A percentile compares a stretch with the other conserved stretches of the same genome.
phyloP scores from a whole-genome alignment of 2,797 vertebrate species.

The Poliocrania exsul region DNA sequence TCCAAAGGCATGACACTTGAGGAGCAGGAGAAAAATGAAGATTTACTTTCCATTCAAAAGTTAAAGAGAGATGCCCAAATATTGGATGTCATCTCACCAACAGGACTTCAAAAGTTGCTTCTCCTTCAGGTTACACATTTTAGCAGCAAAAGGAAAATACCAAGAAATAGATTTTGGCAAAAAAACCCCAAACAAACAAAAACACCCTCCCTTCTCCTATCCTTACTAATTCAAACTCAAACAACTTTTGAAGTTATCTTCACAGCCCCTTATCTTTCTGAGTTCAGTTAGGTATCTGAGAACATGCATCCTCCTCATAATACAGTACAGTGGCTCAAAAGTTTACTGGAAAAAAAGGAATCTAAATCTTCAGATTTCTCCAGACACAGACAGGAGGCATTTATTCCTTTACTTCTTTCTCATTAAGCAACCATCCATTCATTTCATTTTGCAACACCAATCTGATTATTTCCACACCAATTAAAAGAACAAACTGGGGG shows the following conservation, averaged over 20 bases:
- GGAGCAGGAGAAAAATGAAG: constrained; percentile 81
- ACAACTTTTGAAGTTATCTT: constrained; percentile 69
- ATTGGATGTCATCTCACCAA: constrained; percentile 70
- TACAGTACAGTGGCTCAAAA: constrained; percentile 75
- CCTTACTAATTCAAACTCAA: constrained; percentile 50
- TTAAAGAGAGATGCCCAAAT: constrained; percentile 65
- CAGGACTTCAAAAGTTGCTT: constrained; percentile 69
- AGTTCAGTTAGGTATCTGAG: constrained; percentile 65
- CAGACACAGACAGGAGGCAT: constrained; percentile 76
- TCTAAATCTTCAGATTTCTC: constrained; percentile 82
- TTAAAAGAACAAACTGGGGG: constrained; percentile 32
- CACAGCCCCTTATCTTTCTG: constrained; percentile 73
- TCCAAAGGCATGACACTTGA: constrained; percentile 74
- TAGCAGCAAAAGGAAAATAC: constrained; percentile 78
- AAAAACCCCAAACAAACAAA: not conserved
- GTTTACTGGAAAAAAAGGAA: constrained; percentile 71
- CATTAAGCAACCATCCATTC: constrained; percentile 76
- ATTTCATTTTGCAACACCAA: constrained; percentile 82
- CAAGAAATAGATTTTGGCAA: constrained; percentile 69
- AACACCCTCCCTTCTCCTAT: not conserved
- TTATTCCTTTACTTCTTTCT: constrained; percentile 74
- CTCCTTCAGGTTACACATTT: constrained; percentile 73
- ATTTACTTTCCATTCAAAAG: constrained; percentile 79
- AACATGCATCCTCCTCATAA: constrained; percentile 62
- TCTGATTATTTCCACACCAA: constrained; percentile 71